Evolutionary conservation across 2,797 vertebrate species (phyloP).

Genomic region (Cynodonichthys magdalenae): DNA sequence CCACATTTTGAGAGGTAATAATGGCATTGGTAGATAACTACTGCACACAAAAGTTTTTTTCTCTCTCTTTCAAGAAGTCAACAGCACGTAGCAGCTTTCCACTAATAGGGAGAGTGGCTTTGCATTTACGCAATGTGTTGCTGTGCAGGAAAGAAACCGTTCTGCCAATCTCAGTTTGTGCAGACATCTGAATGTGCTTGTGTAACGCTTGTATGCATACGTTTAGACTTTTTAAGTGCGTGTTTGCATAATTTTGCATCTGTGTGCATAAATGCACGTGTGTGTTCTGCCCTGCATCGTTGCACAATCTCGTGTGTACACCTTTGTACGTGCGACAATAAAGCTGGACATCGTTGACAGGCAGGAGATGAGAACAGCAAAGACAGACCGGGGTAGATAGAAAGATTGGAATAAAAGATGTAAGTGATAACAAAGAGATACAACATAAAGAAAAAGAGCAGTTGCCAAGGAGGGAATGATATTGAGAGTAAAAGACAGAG

Average conservation of each 20-base stretch:
- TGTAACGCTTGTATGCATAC: constrained; percentile 36
- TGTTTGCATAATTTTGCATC: constrained; percentile 39
- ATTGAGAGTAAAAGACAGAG: constrained; percentile 59
- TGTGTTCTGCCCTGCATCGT: constrained; percentile 34
- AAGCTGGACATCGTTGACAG: constrained; percentile 37
- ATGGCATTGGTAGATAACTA: constrained; percentile 64
- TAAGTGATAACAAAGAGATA: constrained; percentile 37
- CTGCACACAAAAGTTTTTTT: constrained; percentile 69
- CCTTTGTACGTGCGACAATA: constrained; percentile 41
- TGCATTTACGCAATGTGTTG: constrained; percentile 81
- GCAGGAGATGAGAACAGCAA: constrained; percentile 38
- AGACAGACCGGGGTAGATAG: constrained; percentile 12
- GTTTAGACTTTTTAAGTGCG: constrained; percentile 43
- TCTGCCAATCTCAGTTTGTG: constrained; percentile 46
- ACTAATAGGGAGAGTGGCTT: constrained; percentile 80
- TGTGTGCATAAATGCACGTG: constrained; percentile 28
- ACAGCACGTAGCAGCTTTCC: constrained; percentile 73
- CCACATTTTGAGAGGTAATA: constrained; percentile 30
- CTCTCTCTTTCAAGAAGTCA: constrained; percentile 77
- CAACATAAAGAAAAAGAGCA: constrained; percentile 39
- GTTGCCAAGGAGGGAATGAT: constrained; percentile 46
- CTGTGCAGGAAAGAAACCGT: constrained; percentile 73
- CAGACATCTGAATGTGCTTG: constrained; percentile 29
- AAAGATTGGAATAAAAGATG: constrained; percentile 17
- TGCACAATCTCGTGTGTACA: constrained; percentile 25